Evolutionary conservation across 2,888 invertebrate species (phyloP), one percentile per base, ranked within the genome.

Genomic region (Acrocyrtus sp.): DNA sequence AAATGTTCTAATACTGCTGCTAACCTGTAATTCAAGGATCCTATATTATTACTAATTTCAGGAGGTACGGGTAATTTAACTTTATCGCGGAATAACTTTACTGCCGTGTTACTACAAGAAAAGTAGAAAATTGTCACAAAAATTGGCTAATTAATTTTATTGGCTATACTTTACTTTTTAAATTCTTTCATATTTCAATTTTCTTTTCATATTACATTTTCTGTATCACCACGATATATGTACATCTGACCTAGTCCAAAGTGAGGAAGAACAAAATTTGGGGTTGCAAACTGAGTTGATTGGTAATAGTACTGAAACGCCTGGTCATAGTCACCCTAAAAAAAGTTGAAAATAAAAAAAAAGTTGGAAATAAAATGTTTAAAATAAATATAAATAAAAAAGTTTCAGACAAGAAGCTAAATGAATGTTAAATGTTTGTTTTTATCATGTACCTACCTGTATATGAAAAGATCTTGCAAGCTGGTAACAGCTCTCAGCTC

Each of bases 231-330:
- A 83, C 98, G 89, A 84, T 97, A 94, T 79, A 99, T 96, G 84
- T 99, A 98, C 97, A 99, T 98, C 85, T 99, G 99, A 0, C 99
- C 99, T 0, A 99, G 88, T 0, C 99, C 99, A 85, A 96, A 99
- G 86, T 96, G 95, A 0, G 99, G 99, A 65, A 99, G 86, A 0
- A 99, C 96, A 87, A 99, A 99, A 83, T 91, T 92, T 1, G 94
- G 89, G 0, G 96, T 93, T 0, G 98, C 96, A 85, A 98, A 98
- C 85, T 99, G 98, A 0, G 98, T 99, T 2, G 98, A 95, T 85
- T 98, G 98, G 84, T 98, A 98, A 84, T 98, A 98, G 85, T 96
- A 96, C 85, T 98, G 98, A 85, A 99, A 99, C 24, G 99, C 98
- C 85, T 98, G 97, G 83, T 98, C 96, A 82, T 93, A 96, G 83